Evolutionary conservation across 2,888 invertebrate genomes (phyloP), one percentile per base, ranked within the genome.

Genomic region (Campopleginae sp.): DNA sequence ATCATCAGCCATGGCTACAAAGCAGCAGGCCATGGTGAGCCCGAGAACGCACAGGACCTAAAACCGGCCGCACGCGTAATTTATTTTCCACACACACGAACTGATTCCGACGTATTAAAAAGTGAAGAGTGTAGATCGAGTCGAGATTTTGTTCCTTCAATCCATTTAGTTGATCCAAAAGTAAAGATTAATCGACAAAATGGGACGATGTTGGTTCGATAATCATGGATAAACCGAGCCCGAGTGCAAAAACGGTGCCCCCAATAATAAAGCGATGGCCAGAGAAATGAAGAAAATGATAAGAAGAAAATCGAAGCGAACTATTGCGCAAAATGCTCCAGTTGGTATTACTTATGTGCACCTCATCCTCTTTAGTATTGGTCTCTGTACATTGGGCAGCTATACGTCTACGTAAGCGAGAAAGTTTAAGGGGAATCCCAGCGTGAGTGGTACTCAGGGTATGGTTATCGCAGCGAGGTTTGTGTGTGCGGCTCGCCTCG

Each of bases 11-110:
- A 89, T 86, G 91, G 87, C 61, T 88, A 82, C 58, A 88, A 92
- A 51, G 19, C 44, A 78, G 65, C 83, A 84, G 42, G 68, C 61
- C 48, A 76, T 54, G 93, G 93, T 44, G 89, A 76, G 48, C 44
- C 86, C 70, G 12, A 77, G 84, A 10, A 88, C 38, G 1, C 92
- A 61, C 71, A 89, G 84, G 63, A 90, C 51, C 92, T 92, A 89
- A 66, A 91, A 92, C 87, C 88, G 77, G 74, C 54, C 7, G 78
- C 65, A 86, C 78, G 61, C n/a, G n/a, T n/a, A 68, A 79, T 85
- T 74, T 80, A 0, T 38, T 68, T 31, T 17, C 72, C 42, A 17
- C 7, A 51, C 12, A 54, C 23, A 58, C n/a, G n/a, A 42, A 54
- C 23, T 23, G 23, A 58, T 7, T 6, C 54, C 10, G 42, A 3